phyloP scores from a whole-genome alignment of 2,113 vertebrate species.

The Sinocyclocheilus anophthalmus region DNA sequence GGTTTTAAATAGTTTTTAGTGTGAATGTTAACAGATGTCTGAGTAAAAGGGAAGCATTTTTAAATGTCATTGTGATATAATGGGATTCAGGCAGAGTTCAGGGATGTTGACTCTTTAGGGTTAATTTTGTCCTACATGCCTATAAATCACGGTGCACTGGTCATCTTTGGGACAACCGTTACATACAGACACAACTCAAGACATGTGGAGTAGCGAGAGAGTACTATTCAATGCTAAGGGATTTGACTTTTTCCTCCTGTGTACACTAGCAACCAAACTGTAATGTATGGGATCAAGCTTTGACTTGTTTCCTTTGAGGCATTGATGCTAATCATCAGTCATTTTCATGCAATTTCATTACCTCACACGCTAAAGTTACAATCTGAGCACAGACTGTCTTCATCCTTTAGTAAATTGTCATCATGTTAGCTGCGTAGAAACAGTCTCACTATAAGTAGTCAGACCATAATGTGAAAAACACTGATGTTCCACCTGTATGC shows the following conservation, averaged over 20 bases:
- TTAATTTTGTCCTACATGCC: slow-evolving; percentile 33
- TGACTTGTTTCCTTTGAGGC: background rate
- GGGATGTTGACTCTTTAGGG: background rate
- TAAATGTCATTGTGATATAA: background rate
- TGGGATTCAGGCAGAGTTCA: background rate
- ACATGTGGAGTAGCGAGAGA: slow-evolving; percentile 33
- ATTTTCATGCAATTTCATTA: background rate
- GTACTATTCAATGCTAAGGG: background rate
- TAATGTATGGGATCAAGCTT: background rate
- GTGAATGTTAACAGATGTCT: background rate
- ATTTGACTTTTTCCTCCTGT: background rate
- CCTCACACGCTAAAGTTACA: background rate
- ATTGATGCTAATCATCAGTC: background rate
- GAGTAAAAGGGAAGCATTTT: background rate
- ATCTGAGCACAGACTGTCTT: background rate
- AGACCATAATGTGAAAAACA: background rate
- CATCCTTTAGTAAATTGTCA: background rate
- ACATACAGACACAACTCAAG: slow-evolving; percentile 32
- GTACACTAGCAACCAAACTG: background rate
- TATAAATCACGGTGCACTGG: slow-evolving; percentile 24
- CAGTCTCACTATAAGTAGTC: background rate
- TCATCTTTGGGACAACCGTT: background rate
- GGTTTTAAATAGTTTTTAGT: slow-evolving; percentile 9
- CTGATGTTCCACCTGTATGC: background rate
- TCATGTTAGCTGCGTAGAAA: background rate